These are phyloP conservation scores for Drosophila tsacasi DNA, from an alignment of 1,140 invertebrate species.

Conservation along the genomic window DNA sequence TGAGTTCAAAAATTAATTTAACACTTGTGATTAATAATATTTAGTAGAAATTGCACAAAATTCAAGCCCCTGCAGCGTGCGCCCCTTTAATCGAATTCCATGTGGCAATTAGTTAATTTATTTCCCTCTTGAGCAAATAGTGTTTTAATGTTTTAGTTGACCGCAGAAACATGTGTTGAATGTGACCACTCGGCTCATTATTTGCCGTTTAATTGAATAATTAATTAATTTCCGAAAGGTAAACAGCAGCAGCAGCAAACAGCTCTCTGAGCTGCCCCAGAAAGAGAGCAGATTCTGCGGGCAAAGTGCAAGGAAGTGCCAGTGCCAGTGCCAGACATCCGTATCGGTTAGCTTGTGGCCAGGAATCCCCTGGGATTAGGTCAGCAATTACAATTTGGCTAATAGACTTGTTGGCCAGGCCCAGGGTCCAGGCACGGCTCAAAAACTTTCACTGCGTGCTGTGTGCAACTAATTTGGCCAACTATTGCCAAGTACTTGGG, in stretches of 20 bases:
- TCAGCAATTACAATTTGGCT: constrained; percentile 54
- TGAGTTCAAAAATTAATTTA: no score
- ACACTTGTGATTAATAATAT: background rate
- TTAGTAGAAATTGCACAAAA: no score
- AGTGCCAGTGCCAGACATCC: background rate
- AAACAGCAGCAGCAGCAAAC: background rate
- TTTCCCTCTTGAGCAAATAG: background rate
- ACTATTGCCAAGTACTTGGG: constrained; percentile 23
- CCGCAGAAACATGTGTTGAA: constrained; percentile 7
- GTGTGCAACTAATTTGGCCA: constrained; percentile 41
- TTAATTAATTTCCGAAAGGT: background rate
- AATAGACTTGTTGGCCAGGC: constrained; percentile 63
- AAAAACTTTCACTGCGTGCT: constrained; percentile 20
- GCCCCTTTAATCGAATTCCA: background rate
- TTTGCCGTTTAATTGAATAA: constrained; percentile 9
- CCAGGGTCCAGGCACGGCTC: no score
- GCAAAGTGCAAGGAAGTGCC: background rate
- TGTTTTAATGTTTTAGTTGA: constrained; percentile 6
- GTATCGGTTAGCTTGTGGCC: background rate
- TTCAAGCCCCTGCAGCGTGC: background rate
- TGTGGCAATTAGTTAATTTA: constrained; percentile 7
- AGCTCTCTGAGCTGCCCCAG: background rate
- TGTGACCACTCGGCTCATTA: background rate
- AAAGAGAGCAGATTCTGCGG: background rate
- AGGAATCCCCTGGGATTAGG: constrained; percentile 22